Evolutionary conservation across 2,888 invertebrate species (phyloP).

Genomic region (Synergus itoensis): DNA sequence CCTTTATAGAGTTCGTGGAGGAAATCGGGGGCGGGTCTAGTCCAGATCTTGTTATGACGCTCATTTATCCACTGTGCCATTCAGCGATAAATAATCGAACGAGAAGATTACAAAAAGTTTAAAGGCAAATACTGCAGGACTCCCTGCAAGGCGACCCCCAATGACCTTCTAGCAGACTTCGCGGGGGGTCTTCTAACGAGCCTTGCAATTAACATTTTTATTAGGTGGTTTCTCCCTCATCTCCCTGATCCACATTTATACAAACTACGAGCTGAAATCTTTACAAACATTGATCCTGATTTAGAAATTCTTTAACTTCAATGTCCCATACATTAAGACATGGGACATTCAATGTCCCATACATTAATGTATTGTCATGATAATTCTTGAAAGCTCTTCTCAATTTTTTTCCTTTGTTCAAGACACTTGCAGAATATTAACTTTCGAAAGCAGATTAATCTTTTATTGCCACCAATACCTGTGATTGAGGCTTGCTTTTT

Average conservation of each 20-base stretch:
- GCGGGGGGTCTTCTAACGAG: constrained; percentile 77
- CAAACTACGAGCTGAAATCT: not conserved
- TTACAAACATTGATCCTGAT: not conserved
- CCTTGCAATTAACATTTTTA: constrained; percentile 77
- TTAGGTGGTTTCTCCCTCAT: constrained; percentile 65
- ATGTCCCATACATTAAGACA: not conserved
- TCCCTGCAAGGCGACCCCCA: constrained; percentile 75
- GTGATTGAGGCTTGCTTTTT: constrained; percentile 16
- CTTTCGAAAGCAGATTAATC: constrained; percentile 33
- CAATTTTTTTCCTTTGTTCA: constrained; percentile 36
- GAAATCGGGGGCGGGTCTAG: constrained; percentile 50
- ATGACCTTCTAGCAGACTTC: constrained; percentile 74
- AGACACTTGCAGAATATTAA: constrained; percentile 3
- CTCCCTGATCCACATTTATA: constrained; percentile 62
- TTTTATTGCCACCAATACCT: constrained; percentile 37
- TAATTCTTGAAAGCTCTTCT: not conserved
- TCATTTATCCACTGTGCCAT: constrained; percentile 46
- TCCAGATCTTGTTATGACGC: constrained; percentile 58
- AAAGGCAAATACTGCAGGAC: constrained; percentile 73
- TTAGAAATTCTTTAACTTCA: not conserved
- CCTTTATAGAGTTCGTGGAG: constrained; percentile 46
- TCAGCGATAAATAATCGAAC: constrained; percentile 68
- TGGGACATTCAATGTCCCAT: not conserved
- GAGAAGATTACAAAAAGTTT: constrained; percentile 56
- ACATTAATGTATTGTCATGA: not conserved